Evolutionary conservation across 2,797 vertebrate species (phyloP).

Genomic region (Syncerus caffer): DNA sequence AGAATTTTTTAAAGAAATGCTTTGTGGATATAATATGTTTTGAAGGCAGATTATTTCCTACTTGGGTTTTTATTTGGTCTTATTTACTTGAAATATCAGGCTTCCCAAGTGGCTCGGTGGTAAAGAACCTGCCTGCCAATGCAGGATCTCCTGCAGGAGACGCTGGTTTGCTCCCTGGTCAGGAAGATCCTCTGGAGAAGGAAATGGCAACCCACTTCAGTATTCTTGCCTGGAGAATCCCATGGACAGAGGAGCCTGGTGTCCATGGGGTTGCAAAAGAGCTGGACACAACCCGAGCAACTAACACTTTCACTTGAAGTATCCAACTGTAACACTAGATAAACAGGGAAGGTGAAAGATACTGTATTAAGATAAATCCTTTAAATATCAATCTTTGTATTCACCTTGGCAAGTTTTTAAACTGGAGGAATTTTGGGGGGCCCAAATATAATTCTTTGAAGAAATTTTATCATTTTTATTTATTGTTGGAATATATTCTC

Average conservation of each 20-base stretch:
- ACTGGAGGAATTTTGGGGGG: neutral
- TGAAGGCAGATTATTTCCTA: neutral
- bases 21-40: slow-evolving; percentile 7
- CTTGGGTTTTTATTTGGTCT: neutral
- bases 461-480: slow-evolving; percentile 2
- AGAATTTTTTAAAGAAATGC: neutral
- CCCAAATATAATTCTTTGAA: neutral
- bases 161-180: neutral
- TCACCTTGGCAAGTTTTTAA: neutral
- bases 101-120: neutral
- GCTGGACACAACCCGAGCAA: neutral
- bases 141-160: neutral
- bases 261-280: neutral
- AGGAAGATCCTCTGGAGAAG: neutral
- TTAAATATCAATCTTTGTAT: slow-evolving; percentile 1
- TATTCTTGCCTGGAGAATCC: neutral
- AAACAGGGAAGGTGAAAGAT: neutral
- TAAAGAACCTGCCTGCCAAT: neutral
- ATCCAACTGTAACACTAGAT: neutral
- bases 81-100: neutral
- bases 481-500: neutral
- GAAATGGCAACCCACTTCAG: neutral
- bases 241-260: neutral
- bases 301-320: neutral
- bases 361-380: neutral